Base-by-base conservation (phyloP, 2,888 invertebrate genomes). In the Pristionchus japonicus region DNA sequence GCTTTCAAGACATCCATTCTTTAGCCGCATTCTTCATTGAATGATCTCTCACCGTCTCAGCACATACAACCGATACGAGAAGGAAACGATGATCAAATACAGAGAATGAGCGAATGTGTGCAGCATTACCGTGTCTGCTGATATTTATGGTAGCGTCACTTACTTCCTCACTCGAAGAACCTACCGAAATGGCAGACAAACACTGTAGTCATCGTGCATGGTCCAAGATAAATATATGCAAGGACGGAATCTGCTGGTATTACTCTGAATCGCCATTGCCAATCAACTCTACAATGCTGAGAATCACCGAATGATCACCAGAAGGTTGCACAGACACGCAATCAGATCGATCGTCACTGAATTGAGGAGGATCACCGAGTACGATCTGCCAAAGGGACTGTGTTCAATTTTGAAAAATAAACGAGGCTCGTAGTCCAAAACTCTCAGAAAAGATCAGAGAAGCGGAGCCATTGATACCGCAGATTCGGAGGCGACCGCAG, bases 41-140 rank as follows among this genome's bases (percentile, higher is more conserved):
- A 64, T n/a, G n/a, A 11, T 13, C 3, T 17, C 83, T 84, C 37
- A 85, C 85, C 64, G 61, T 64, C 52, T 61, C 27, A 85, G 13
- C 11, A 85, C 64, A 27, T 64, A 85, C 37, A 85, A 31, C 23
- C 85, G 61, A 64, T 85, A 85, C 27, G 61, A 85, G 64, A 85
- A 85, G 7, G 85, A 85, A n/a, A 85, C 61, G n/a, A 85, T 64
- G 31, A 85, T 85, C 13, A 85, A 40, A 64, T 85, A 85, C 15
- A 85, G 27, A 0, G 85, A 85, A 15, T 64, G 85, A 17, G 85
- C 85, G 64, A 85, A 85, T 37, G 85, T 85, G 43, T 85, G 64
- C 43, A 85, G 4, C 85, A 85, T 85, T 1, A 64, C 61, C 40
- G 61, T 64, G 27, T 85, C 61, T 27, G 82, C 82, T 83, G 49